Conservation (phyloP, 2,888 invertebrate genomes). For the Protophormia terraenovae region DNA sequence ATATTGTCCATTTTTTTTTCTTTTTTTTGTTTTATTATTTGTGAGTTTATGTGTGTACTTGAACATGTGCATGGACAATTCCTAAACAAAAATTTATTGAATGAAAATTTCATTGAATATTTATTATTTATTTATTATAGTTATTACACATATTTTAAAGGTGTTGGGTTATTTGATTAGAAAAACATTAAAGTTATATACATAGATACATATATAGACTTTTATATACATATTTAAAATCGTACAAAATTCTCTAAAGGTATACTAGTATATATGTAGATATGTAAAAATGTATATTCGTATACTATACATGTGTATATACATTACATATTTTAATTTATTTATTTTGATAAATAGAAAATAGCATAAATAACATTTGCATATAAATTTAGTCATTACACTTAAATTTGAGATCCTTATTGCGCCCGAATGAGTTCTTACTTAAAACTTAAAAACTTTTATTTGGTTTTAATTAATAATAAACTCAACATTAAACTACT, state of each 20-base stretch:
- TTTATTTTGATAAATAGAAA: not conserved
- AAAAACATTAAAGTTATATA: not conserved
- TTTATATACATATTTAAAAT: not conserved
- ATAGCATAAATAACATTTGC: not conserved
- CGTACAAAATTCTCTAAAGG: too few relatives aligned
- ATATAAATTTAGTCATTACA: slow-evolving; percentile 13
- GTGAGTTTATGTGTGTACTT: not conserved
- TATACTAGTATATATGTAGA: not conserved
- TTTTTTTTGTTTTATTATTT: too few relatives aligned
- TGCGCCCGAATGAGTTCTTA: not conserved
- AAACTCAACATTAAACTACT: too few relatives aligned
- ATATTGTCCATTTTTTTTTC: not conserved
- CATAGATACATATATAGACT: not conserved
- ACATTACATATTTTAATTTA: not conserved
- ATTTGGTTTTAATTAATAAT: too few relatives aligned
- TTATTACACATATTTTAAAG: slow-evolving; percentile 39
- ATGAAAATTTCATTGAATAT: slow-evolving; percentile 18
- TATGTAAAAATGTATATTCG: not conserved
- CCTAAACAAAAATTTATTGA: not conserved
- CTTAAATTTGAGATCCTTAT: not conserved
- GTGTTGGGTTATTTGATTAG: slow-evolving; percentile 35
- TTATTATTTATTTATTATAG: slow-evolving; percentile 43
- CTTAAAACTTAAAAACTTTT: too few relatives aligned
- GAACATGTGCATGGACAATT: not conserved
- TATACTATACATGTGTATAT: not conserved